phyloP scores from a whole-genome alignment of 2,797 vertebrate species.

The Bovichtus diacanthus region DNA sequence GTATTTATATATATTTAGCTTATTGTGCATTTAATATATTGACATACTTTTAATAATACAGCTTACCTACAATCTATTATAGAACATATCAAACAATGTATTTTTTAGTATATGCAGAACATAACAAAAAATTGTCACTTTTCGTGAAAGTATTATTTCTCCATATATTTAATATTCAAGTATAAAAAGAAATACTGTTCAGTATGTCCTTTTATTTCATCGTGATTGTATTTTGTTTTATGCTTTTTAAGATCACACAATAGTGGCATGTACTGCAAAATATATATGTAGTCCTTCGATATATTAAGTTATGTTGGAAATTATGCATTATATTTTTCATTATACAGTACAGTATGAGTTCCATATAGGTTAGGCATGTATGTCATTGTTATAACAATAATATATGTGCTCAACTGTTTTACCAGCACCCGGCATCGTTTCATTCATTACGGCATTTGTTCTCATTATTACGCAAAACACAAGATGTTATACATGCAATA shows the following conservation, averaged over 20 bases:
- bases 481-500: background rate
- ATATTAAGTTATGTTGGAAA: too few relatives aligned
- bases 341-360: background rate
- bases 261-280: background rate
- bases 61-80: background rate
- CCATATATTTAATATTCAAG: background rate
- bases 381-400: too few relatives aligned
- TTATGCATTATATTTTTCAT: background rate
- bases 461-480: background rate
- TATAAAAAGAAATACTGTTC: background rate
- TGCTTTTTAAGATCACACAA: background rate
- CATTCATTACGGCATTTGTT: constrained; percentile 53
- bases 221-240: background rate
- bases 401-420: constrained; percentile 67
- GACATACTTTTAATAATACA: background rate
- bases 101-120: background rate
- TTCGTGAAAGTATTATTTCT: background rate
- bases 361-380: background rate
- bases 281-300: background rate
- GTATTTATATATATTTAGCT: too few relatives aligned
- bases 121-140: background rate
- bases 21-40: background rate
- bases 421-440: constrained; percentile 73
- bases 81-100: background rate
- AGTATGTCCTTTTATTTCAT: background rate